phyloP scores from a whole-genome alignment of 2,797 vertebrate genomes.

The Bovichtus diacanthus region DNA sequence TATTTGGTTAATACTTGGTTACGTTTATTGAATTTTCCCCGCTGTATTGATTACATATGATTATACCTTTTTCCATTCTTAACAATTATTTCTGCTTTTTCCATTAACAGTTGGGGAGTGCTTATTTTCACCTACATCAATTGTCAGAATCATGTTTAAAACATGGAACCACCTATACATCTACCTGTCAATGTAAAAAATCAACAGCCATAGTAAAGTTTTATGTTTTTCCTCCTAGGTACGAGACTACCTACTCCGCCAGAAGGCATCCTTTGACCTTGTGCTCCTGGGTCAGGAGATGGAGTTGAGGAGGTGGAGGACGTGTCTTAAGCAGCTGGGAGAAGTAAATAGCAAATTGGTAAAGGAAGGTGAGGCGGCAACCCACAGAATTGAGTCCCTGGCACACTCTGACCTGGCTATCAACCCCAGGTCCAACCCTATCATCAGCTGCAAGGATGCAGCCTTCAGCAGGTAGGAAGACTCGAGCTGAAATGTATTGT shows the following conservation, averaged over 20 bases:
- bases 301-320: slow-evolving; percentile 86
- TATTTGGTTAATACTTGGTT: no score
- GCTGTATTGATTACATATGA: no score
- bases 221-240: slow-evolving; percentile 70
- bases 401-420: slow-evolving; percentile 80
- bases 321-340: slow-evolving; percentile 79
- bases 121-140: no score
- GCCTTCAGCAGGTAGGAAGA: slow-evolving; percentile 87
- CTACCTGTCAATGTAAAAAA: not conserved
- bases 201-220: not conserved
- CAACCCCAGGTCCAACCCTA: slow-evolving; percentile 74
- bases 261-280: slow-evolving; percentile 93
- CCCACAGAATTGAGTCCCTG: slow-evolving; percentile 78
- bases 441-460: slow-evolving; percentile 86
- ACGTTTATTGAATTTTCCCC: no score
- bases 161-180: not conserved
- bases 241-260: slow-evolving; percentile 88
- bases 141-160: not conserved
- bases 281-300: slow-evolving; percentile 88
- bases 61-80: no score
- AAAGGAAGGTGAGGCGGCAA: slow-evolving; percentile 65
- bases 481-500: not conserved
- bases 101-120: no score
- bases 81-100: no score
- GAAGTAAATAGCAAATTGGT: slow-evolving; percentile 82